Evolutionary conservation across 2,888 invertebrate species (phyloP).

Genomic region (Xestia ashworthii): DNA sequence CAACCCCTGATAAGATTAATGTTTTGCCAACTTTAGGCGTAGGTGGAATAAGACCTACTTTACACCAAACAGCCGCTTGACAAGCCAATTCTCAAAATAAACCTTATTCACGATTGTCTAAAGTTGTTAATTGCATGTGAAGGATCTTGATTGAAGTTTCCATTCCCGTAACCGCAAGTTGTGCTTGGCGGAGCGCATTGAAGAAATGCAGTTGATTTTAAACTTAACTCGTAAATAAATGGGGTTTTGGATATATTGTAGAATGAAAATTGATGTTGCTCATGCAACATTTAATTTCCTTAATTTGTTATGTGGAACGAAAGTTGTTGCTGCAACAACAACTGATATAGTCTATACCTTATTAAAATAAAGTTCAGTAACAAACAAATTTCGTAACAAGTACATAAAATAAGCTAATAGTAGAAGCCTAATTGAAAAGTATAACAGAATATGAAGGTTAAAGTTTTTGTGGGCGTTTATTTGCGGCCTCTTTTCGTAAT

Average conservation of each 20-base stretch:
- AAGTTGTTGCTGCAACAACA: not conserved
- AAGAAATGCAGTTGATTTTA: constrained; percentile 30
- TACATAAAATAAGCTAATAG: not conserved
- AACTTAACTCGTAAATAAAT: not conserved
- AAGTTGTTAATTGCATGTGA: constrained; percentile 29
- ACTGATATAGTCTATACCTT: rapidly evolving
- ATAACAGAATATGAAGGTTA: constrained; percentile 3
- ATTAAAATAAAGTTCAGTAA: not conserved
- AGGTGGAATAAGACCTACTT: constrained; percentile 50
- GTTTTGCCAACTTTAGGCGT: constrained; percentile 58
- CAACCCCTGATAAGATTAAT: constrained; percentile 73
- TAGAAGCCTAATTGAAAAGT: constrained; percentile 5
- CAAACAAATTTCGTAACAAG: not conserved
- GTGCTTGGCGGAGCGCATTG: constrained; percentile 17
- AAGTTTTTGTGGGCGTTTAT: not conserved
- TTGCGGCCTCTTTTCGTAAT: not conserved
- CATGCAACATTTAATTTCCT: not conserved
- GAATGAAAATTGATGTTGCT: not conserved
- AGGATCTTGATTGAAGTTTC: constrained; percentile 33
- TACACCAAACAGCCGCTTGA: constrained; percentile 22
- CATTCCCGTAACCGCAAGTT: constrained; percentile 47
- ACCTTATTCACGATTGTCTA: constrained; percentile 20
- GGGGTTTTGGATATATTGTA: constrained; percentile 10
- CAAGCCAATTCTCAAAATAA: constrained; percentile 9
- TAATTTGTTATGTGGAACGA: not conserved